These are phyloP conservation scores for Scrobipalpa atriplicella DNA, from an alignment of 2,888 invertebrate species.

Conservation along the genomic window DNA sequence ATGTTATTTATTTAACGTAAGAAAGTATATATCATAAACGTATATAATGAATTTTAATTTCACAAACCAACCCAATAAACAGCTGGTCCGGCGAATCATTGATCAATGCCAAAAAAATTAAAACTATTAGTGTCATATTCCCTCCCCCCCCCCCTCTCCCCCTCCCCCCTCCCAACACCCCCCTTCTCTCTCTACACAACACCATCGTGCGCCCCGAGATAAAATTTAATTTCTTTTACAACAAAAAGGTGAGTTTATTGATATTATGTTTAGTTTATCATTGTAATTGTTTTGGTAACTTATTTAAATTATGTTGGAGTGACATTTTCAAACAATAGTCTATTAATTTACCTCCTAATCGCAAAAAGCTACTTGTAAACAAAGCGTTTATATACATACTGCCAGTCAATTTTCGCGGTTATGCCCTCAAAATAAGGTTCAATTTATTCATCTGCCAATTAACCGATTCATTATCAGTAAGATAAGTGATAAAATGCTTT, in stretches of 20 bases:
- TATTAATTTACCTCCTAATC: neutral
- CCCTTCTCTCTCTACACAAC: neutral
- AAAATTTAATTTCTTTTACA: neutral
- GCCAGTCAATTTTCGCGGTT: constrained; percentile 16
- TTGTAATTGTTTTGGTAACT: neutral
- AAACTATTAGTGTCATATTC: neutral
- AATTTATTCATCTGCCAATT: neutral
- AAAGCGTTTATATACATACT: neutral
- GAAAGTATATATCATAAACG: too few species aligned
- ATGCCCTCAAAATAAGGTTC: neutral
- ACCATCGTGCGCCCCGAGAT: too few species aligned
- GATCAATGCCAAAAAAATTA: too few species aligned
- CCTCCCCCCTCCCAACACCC: neutral
- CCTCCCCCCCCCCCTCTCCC: neutral
- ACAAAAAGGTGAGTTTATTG: neutral
- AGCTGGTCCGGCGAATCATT: too few species aligned
- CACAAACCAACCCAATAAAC: too few species aligned
- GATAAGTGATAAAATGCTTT: neutral
- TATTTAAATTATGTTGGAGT: neutral
- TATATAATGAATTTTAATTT: too few species aligned
- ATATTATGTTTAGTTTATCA: neutral
- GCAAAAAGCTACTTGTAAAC: constrained; percentile 2
- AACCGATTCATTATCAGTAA: neutral
- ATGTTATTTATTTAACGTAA: too few species aligned
- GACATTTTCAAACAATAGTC: neutral